These are phyloP conservation scores for Drosophila fuyamai DNA, from an alignment of 1,140 invertebrate species.

Conservation along the genomic window DNA sequence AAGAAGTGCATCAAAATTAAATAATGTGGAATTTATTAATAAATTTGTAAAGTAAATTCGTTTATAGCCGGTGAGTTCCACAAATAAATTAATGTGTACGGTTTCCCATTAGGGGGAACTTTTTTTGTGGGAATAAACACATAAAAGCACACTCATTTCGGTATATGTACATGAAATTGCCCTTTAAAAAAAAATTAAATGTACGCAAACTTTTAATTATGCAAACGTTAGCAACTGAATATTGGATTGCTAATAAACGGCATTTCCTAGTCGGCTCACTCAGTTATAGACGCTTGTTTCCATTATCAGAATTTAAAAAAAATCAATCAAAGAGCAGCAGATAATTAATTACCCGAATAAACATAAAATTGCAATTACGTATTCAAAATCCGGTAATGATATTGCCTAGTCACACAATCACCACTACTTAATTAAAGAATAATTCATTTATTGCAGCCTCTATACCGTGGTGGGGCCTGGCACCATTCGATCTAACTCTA, in stretches of 20 bases:
- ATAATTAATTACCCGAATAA: slow-evolving; percentile 29
- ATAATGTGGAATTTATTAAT: neutral
- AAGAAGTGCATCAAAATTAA: neutral
- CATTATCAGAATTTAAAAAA: slow-evolving; percentile 12
- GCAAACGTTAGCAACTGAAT: no score
- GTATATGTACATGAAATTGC: no score
- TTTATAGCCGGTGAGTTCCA: neutral
- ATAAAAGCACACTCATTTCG: neutral
- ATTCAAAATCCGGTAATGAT: slow-evolving; percentile 7
- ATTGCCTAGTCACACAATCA: slow-evolving; percentile 10
- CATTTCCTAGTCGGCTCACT: neutral
- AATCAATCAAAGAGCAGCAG: slow-evolving; percentile 29
- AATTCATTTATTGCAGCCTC: slow-evolving; percentile 85
- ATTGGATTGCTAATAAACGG: neutral
- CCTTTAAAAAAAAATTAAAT: no score
- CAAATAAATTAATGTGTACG: slow-evolving; percentile 2
- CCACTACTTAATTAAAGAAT: slow-evolving; percentile 1
- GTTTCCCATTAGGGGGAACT: neutral
- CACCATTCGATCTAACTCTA: slow-evolving; percentile 92
- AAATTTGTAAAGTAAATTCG: neutral
- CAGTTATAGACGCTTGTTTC: neutral
- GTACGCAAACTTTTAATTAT: no score
- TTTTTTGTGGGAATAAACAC: neutral
- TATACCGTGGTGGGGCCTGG: slow-evolving; percentile 93
- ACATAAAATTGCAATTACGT: slow-evolving; percentile 32